Evolutionary conservation across 53 echinoderm and acorn worm species (phyloP).

Genomic region (Mesocentrotus franciscanus): DNA sequence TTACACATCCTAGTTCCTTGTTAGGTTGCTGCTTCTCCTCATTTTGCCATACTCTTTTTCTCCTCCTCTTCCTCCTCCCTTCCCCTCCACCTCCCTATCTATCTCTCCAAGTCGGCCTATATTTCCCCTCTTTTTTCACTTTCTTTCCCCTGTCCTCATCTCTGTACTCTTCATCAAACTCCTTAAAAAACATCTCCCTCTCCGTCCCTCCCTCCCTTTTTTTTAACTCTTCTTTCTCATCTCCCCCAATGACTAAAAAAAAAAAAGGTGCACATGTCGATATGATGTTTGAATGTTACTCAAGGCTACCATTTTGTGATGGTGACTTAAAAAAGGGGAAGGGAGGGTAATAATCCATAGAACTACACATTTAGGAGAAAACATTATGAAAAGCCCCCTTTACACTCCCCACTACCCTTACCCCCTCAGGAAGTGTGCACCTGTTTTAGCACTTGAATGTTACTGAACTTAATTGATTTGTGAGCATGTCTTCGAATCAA

Average conservation of each 20-base stretch:
- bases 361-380: neutral
- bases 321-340: neutral
- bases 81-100: neutral
- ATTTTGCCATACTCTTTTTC: neutral
- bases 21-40: neutral
- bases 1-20: neutral
- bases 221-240: neutral
- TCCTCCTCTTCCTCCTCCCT: neutral
- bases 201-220: neutral
- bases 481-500: constrained; percentile 9
- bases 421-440: neutral
- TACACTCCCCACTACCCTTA: neutral
- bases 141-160: neutral
- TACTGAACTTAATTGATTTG: constrained; percentile 27
- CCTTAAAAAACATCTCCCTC: neutral
- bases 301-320: neutral
- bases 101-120: neutral
- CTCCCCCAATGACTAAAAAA: neutral
- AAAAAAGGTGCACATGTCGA: neutral
- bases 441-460: neutral
- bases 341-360: neutral
- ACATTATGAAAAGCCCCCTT: neutral
- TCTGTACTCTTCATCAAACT: neutral
- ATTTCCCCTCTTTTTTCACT: neutral
- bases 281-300: neutral